A percentile compares a stretch with the other conserved stretches of the same genome.
Conservation (phyloP, 1,140 invertebrate genomes). For the Drosophila tristis region DNA sequence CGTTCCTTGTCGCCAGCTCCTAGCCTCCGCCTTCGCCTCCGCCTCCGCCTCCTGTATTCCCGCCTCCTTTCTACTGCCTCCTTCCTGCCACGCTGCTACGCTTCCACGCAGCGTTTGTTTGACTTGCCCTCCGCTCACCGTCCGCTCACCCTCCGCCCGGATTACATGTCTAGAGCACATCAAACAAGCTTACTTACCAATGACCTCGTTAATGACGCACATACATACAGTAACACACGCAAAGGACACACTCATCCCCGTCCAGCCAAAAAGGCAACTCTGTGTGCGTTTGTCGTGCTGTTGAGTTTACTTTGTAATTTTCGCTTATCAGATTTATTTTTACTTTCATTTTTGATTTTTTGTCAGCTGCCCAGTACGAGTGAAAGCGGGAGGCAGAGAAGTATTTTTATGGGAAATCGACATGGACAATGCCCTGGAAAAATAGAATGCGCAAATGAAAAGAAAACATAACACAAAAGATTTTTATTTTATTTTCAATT, state of each 20-base stretch:
- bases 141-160: constrained; percentile 24
- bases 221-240: constrained; percentile 8
- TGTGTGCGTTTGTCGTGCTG: constrained; percentile 50
- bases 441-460: too few relatives aligned
- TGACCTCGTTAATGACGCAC: constrained; percentile 78
- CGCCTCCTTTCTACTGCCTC: background rate
- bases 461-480: too few relatives aligned
- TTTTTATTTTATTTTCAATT: too few relatives aligned
- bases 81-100: background rate
- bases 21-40: constrained; percentile 7
- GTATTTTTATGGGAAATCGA: background rate
- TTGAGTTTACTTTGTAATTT: constrained; percentile 78
- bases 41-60: background rate
- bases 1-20: constrained; percentile 2
- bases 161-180: constrained; percentile 82
- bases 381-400: constrained; percentile 2
- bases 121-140: constrained; percentile 20
- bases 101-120: constrained; percentile 43
- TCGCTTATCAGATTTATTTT: constrained; percentile 80
- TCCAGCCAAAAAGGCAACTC: constrained; percentile 19
- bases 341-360: constrained; percentile 82
- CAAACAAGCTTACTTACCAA: constrained; percentile 82
- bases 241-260: constrained; percentile 4
- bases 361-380: constrained; percentile 50
- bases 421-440: constrained; percentile 13